phyloP scores from a whole-genome alignment of 30 jellyfish, hydroid and myxozoan genomes.

The Clytia hemisphaerica region DNA sequence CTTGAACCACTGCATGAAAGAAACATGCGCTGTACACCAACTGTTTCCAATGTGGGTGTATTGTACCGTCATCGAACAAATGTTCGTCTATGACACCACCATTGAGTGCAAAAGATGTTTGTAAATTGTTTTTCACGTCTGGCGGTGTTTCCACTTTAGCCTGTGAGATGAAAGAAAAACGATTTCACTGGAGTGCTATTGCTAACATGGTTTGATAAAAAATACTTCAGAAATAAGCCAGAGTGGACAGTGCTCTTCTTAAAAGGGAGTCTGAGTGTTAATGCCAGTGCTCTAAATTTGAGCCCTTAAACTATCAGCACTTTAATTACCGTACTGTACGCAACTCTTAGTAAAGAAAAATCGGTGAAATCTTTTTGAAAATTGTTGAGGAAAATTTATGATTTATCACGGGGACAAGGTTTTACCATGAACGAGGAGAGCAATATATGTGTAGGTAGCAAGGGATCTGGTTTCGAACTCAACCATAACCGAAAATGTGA shows the following conservation, averaged over 20 bases:
- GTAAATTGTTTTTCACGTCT: conserved; percentile 55
- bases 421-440: conserved; percentile 59
- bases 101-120: conserved; percentile 39
- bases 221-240: too few species aligned
- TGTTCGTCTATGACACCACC: conserved; percentile 51
- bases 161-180: conserved; percentile 5
- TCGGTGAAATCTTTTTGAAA: not conserved
- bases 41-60: conserved; percentile 49
- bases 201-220: too few species aligned
- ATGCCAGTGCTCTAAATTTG: too few species aligned
- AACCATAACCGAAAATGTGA: conserved; percentile 79
- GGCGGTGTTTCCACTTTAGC: conserved; percentile 79
- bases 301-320: too few species aligned
- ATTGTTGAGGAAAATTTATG: not conserved
- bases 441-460: conserved; percentile 46
- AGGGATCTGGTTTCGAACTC: conserved; percentile 65
- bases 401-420: not conserved
- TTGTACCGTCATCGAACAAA: conserved; percentile 25
- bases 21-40: conserved; percentile 53
- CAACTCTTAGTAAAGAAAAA: not conserved
- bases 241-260: too few species aligned
- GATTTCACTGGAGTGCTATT: too few species aligned
- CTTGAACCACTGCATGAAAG: conserved; percentile 76
- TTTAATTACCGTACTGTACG: too few species aligned
- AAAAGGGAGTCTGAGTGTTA: too few species aligned